A percentile compares a stretch with the other conserved stretches of the same genome.
Evolutionary conservation across 2,113 vertebrate species (phyloP).

Genomic region (Anoura caudifer): DNA sequence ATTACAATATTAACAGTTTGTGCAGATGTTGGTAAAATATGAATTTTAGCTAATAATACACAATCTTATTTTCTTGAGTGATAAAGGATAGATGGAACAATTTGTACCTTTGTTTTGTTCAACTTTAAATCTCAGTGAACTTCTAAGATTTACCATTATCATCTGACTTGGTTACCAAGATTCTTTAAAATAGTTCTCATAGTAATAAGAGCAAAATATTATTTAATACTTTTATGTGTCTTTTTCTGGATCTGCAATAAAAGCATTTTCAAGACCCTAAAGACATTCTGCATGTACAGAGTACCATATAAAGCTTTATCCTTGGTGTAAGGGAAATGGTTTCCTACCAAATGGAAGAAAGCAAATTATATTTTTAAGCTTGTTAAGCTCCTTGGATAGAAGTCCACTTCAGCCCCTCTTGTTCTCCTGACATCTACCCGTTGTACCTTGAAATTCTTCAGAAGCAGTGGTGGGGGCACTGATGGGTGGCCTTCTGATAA

Average conservation of each 20-base stretch:
- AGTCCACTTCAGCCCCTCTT: background rate
- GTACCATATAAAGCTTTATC: constrained; percentile 13
- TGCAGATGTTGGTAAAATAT: background rate
- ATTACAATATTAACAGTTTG: background rate
- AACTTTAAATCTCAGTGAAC: constrained; percentile 13
- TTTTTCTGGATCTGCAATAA: constrained; percentile 40
- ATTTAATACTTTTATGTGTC: background rate
- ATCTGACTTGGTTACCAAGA: background rate
- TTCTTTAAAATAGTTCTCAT: constrained; percentile 10
- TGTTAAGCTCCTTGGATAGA: constrained; percentile 6
- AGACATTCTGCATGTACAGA: background rate
- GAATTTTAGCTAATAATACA: background rate
- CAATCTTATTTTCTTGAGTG: background rate
- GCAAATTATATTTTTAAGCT: constrained; percentile 19
- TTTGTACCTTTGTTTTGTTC: constrained; percentile 11
- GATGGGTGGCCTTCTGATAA: background rate
- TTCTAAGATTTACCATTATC: constrained; percentile 10
- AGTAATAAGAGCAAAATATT: background rate
- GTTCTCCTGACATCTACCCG: background rate
- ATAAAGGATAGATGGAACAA: background rate
- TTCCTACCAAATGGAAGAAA: constrained; percentile 35
- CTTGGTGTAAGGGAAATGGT: constrained; percentile 34
- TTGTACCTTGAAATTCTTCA: background rate
- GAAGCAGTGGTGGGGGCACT: background rate
- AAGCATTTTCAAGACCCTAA: constrained; percentile 28